Base-by-base conservation (phyloP, 2,797 vertebrate species). In the Lithobates pipiens region DNA sequence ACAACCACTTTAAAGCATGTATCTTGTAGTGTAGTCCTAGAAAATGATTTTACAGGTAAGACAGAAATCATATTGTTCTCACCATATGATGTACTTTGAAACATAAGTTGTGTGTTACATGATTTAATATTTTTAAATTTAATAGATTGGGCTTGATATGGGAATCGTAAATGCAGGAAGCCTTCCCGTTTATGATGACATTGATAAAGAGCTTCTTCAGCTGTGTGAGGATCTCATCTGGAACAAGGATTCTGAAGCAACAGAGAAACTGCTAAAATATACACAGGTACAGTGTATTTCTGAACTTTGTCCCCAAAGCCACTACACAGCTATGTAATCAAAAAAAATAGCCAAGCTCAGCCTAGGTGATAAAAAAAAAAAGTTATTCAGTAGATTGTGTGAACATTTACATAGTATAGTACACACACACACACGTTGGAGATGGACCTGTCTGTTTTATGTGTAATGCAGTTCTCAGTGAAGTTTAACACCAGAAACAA, bases 141-240 rank as follows among this genome's bases (percentile, higher is more conserved):
- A 65, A 77, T 88, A 99, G 98, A 95, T 90, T 71, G 98, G 98
- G 1, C 96, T 99, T 97, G 98, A 99, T 88, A 99, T 99, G 98
- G 98, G 97, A n/a, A 99, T 99, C 54, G 98, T 99, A 89, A 99
- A 99, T 87, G 98, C 98, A 7, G 98, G 98, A 8, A 98, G 89
- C 91, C 93, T 99, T 44, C 98, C 97, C 0, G 96, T 99, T 0
- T 99, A 99, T 68, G 97, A 99, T 34, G 96, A 98, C 88, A 97
- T 99, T 11, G 95, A 98, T 65, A 96, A 98, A 92, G 95, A 97
- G 25, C 94, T 99, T 82, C 93, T 99, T 25, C 88, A 92, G 10
- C 91, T 99, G 63, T 99, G 98, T 91, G 98, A 99, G 90, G 95
- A 97, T 89, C 93, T 99, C 54, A 99, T 99, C 92, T 98, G 97